phyloP scores from a whole-genome alignment of 2,113 vertebrate species.

The Actinemys pallida region DNA sequence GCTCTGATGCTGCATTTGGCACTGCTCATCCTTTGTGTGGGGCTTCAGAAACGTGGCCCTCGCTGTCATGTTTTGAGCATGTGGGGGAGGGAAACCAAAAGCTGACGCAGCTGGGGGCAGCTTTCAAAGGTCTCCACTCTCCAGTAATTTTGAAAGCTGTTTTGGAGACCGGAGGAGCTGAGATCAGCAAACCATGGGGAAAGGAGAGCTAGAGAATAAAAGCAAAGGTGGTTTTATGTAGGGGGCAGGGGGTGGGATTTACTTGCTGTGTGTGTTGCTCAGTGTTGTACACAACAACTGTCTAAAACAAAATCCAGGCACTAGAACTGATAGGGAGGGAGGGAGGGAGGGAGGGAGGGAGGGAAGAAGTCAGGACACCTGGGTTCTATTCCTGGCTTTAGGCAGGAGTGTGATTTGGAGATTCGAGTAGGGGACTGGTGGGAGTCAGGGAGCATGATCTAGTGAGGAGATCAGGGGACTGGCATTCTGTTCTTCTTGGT shows the following conservation, averaged over 20 bases:
- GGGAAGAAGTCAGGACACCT: neutral
- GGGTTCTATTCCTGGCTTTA: neutral
- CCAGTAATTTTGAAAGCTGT: slow-evolving; percentile 51
- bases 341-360: neutral
- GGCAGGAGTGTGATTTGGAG: neutral
- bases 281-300: neutral
- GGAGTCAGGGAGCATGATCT: neutral
- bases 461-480: neutral
- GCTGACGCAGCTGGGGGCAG: neutral
- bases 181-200: slow-evolving; percentile 67
- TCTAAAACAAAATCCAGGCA: neutral
- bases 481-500: neutral
- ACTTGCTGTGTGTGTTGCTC: neutral
- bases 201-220: slow-evolving; percentile 51
- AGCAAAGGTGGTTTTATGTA: slow-evolving; percentile 24
- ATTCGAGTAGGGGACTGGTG: neutral
- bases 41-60: neutral
- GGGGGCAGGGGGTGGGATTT: slow-evolving; percentile 33
- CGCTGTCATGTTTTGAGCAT: neutral
- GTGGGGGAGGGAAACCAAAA: neutral
- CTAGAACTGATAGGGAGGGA: neutral
- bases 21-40: neutral
- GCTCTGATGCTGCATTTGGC: too few relatives aligned
- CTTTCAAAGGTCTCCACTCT: slow-evolving; percentile 46
- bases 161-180: slow-evolving; percentile 68